Evolutionary conservation across 1,140 invertebrate genomes (phyloP), one percentile per base, ranked within the genome.

Genomic region (Drosophila lini): DNA sequence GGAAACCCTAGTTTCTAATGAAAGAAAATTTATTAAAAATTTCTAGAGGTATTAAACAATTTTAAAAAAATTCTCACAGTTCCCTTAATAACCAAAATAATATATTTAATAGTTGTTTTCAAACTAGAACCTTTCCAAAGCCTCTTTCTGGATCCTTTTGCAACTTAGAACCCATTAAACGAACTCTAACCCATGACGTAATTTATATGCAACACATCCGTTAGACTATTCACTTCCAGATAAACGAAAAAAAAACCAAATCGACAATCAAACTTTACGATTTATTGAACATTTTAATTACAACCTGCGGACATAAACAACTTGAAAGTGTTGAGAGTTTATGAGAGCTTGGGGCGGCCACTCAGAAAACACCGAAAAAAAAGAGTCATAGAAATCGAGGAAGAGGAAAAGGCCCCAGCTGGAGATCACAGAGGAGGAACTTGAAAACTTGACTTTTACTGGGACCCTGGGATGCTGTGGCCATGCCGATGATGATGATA

Each of bases 281-380:
- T 86, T 82, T 86, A 82, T 83, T 82, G 71, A 88, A 88, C 76
- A 81, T 86, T 80, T 88, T 88, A 86, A 86, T 86, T 88, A 86
- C 73, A 56, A 81, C 80, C 83, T 60, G 83, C 71, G 80, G 83
- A 53, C 69, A 69, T 63, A 50, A 81, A 73, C 61, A 81, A 75
- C 75, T 81, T 52, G 55, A 53, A 53, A 65, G 67, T 81, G 58
- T 67, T 76, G 62, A 68, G 71, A 58, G 55, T 55, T 60, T 44
- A 56, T 36, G 50, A 69, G 68, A 69, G 64, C 60, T 59, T 16
- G 28, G 16, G 62, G 71, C 16, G 58, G 44, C 71, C 34, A 71
- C 48, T 62, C 58, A 70, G 48, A 74, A 71, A 74, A 55, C 38
- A 55, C 41, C 32, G 16, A 31, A 36, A 36, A 36, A 22, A 48